Percentiles rank a stretch among this genome's conserved stretches.
These are phyloP conservation scores for Melanostoma mellinum DNA, from an alignment of 2,888 invertebrate species.

Conservation along the genomic window DNA sequence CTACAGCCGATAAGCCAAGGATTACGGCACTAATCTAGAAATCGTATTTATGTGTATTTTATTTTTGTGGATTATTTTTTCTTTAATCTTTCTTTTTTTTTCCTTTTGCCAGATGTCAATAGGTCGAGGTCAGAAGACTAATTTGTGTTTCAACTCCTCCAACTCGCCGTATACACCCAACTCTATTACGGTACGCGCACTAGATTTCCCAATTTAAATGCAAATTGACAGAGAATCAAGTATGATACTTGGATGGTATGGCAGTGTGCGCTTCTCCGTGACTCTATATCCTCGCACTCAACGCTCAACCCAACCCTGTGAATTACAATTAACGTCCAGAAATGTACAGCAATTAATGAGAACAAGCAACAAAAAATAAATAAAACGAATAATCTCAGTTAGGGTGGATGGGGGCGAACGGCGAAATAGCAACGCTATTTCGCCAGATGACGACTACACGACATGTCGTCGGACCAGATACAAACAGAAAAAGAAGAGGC, in stretches of 20 bases:
- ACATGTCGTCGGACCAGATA: slow-evolving; percentile 46
- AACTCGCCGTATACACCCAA: slow-evolving; percentile 22
- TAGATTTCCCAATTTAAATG: slow-evolving; percentile 71
- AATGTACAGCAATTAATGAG: slow-evolving; percentile 68
- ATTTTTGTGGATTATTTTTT: neutral
- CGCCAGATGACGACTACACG: slow-evolving; percentile 36
- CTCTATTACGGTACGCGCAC: slow-evolving; percentile 48
- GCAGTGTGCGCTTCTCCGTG: slow-evolving; percentile 1
- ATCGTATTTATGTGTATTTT: neutral
- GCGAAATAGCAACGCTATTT: slow-evolving; percentile 16
- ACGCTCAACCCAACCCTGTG: slow-evolving; percentile 44
- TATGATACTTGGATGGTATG: slow-evolving; percentile 10
- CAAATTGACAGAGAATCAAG: slow-evolving; percentile 55
- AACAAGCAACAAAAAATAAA: slow-evolving; percentile 36
- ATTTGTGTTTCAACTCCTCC: slow-evolving; percentile 53
- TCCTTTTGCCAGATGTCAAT: slow-evolving; percentile 60
- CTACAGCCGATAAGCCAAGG: slow-evolving; percentile 19
- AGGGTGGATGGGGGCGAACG: neutral
- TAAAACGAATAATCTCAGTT: slow-evolving; percentile 52
- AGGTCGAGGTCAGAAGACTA: slow-evolving; percentile 66
- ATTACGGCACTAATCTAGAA: slow-evolving; percentile 18
- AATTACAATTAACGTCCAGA: slow-evolving; percentile 68
- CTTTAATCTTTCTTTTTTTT: neutral
- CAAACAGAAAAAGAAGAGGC: slow-evolving; percentile 19
- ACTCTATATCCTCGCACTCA: slow-evolving; percentile 16